phyloP scores from a whole-genome alignment of 2,797 vertebrate species.

The Kryptopterus vitreolus region DNA sequence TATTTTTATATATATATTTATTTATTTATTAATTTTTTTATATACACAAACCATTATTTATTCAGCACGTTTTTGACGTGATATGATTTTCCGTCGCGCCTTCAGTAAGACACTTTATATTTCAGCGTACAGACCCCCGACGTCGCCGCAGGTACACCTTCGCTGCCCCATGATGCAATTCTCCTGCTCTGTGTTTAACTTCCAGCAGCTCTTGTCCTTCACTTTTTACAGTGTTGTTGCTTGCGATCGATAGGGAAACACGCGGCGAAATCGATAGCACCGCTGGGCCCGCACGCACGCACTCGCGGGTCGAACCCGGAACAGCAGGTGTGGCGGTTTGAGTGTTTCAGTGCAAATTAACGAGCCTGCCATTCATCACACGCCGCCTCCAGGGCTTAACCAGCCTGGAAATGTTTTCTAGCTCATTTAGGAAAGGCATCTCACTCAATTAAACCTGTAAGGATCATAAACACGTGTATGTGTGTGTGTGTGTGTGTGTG shows the following conservation, averaged over 20 bases:
- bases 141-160: background rate
- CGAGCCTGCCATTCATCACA: slow-evolving; percentile 38
- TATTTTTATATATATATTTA: no score
- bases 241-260: slow-evolving; percentile 42
- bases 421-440: slow-evolving; percentile 48
- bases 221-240: slow-evolving; percentile 44
- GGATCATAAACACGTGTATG: slow-evolving; percentile 14
- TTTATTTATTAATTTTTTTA: no score
- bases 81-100: no score
- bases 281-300: slow-evolving; percentile 26
- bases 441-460: slow-evolving; percentile 37
- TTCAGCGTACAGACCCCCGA: background rate
- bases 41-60: no score
- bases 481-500: slow-evolving; percentile 5
- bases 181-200: background rate
- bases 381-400: slow-evolving; percentile 29
- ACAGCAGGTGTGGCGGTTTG: slow-evolving; percentile 37
- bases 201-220: slow-evolving; percentile 28
- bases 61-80: no score
- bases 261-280: slow-evolving; percentile 42
- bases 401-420: slow-evolving; percentile 43
- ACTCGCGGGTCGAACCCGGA: slow-evolving; percentile 23
- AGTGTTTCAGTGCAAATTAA: slow-evolving; percentile 38
- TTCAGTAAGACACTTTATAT: no score
- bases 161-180: background rate